Percentiles rank a stretch among this genome's conserved stretches.
These are phyloP conservation scores for Xenopus petersii DNA, from an alignment of 2,797 vertebrate genomes.

Conservation along the genomic window DNA sequence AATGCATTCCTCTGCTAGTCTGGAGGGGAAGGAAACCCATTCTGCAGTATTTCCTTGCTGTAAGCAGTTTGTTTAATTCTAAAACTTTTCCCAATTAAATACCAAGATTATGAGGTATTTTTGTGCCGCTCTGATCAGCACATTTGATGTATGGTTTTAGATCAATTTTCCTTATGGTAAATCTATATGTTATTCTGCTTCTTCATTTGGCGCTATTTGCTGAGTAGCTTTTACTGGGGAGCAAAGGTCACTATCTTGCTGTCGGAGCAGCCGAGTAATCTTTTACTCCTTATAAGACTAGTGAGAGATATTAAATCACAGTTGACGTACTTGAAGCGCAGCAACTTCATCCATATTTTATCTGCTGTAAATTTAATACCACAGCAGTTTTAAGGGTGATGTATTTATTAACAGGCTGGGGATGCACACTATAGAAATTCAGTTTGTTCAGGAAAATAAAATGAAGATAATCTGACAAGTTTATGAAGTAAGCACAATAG, in stretches of 20 bases:
- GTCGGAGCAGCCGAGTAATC: constrained; percentile 77
- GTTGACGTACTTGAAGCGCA: constrained; percentile 87
- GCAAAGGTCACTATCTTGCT: constrained; percentile 78
- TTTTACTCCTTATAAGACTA: constrained; percentile 75
- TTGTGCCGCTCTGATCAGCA: constrained; percentile 72
- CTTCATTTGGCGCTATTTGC: constrained; percentile 80
- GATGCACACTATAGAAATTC: constrained; percentile 75
- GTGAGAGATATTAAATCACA: constrained; percentile 94
- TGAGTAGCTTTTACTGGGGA: constrained; percentile 82
- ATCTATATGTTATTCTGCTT: constrained; percentile 76
- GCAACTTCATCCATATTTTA: constrained; percentile 97
- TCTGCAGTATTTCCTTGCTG: constrained; percentile 28
- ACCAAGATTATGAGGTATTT: constrained; percentile 56
- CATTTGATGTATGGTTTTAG: constrained; percentile 76
- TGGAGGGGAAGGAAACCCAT: constrained; percentile 27
- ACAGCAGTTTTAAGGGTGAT: constrained; percentile 92
- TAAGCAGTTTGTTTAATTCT: constrained; percentile 46
- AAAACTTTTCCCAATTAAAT: constrained; percentile 50
- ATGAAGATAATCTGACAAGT: constrained; percentile 89
- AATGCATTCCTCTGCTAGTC: background rate
- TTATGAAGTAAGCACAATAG: constrained; percentile 91
- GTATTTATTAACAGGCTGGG: constrained; percentile 92
- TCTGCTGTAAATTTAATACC: constrained; percentile 82
- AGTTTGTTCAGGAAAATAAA: constrained; percentile 89
- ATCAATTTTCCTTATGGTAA: constrained; percentile 79